phyloP scores from a whole-genome alignment of 2,113 vertebrate species.

The Equus przewalskii region DNA sequence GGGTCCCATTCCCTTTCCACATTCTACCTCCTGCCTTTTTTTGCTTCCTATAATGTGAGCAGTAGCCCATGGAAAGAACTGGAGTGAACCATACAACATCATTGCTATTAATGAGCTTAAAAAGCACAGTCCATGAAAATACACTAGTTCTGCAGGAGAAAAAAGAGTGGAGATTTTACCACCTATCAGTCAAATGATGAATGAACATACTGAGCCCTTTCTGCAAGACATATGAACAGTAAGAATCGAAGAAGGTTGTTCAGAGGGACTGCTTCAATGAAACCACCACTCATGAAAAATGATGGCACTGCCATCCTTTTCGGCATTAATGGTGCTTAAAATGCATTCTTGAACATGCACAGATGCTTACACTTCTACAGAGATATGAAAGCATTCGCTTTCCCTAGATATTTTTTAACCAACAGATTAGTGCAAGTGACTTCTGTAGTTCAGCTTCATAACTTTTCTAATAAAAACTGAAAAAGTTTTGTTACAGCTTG shows the following conservation, averaged over 20 bases:
- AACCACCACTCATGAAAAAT: conserved; percentile 82
- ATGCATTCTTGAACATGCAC: conserved; percentile 82
- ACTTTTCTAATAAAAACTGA: conserved; percentile 81
- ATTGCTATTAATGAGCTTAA: conserved; percentile 84
- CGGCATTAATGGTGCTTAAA: conserved; percentile 86
- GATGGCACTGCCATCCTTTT: conserved; percentile 75
- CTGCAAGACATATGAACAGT: conserved; percentile 80
- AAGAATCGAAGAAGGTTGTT: conserved; percentile 75
- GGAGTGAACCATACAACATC: conserved; percentile 78
- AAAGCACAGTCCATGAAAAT: conserved; percentile 81
- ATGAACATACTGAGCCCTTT: conserved; percentile 83
- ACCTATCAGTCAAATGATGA: conserved; percentile 83
- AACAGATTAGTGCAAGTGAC: conserved; percentile 77
- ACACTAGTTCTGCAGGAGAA: conserved; percentile 51
- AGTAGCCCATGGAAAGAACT: conserved; percentile 77
- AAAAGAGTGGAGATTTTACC: conserved; percentile 71
- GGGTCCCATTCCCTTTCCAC: conserved; percentile 36
- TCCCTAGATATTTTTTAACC: conserved; percentile 74
- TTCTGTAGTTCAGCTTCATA: conserved; percentile 82
- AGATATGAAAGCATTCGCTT: conserved; percentile 61
- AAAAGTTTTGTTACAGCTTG: conserved; percentile 85
- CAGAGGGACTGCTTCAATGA: conserved; percentile 71
- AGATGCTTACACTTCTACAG: conserved; percentile 81
- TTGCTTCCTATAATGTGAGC: conserved; percentile 77
- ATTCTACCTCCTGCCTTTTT: conserved; percentile 74